phyloP scores from a whole-genome alignment of 2,113 vertebrate genomes.

The Hippocampus abdominalis region DNA sequence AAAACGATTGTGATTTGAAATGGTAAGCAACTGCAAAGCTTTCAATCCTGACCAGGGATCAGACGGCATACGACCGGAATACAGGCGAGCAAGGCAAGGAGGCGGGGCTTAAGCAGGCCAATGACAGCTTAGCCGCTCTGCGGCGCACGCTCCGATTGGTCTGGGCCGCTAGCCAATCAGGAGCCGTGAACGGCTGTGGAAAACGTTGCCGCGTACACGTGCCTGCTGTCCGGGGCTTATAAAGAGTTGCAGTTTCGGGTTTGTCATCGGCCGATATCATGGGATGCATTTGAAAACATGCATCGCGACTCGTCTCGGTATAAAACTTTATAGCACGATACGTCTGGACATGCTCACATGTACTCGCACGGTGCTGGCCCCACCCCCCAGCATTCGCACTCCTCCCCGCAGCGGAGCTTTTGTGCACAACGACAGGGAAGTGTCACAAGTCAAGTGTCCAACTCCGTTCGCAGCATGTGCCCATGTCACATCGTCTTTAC shows the following conservation, averaged over 20 bases:
- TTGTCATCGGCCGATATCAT: background rate
- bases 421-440: slow-evolving; percentile 1
- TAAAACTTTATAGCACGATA: background rate
- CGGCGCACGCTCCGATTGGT: slow-evolving; percentile 45
- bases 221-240: slow-evolving; percentile 34
- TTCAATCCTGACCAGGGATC: slow-evolving; percentile 18
- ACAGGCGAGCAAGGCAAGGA: background rate
- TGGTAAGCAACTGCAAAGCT: background rate
- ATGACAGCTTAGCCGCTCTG: background rate
- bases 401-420: background rate
- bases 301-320: background rate
- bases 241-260: background rate
- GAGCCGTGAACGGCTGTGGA: slow-evolving; percentile 21
- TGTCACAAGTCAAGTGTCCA: background rate
- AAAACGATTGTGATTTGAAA: background rate
- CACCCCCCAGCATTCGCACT: slow-evolving; percentile 12
- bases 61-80: background rate
- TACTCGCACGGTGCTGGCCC: slow-evolving; percentile 23
- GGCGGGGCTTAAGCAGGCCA: slow-evolving; percentile 21
- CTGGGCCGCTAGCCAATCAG: slow-evolving; percentile 50
- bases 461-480: background rate
- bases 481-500: background rate
- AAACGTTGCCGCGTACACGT: slow-evolving; percentile 62
- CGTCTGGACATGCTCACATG: slow-evolving; percentile 15
- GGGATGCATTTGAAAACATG: too few relatives aligned